phyloP scores from a whole-genome alignment of 1,140 invertebrate species.

The Eriosoma lanigerum region DNA sequence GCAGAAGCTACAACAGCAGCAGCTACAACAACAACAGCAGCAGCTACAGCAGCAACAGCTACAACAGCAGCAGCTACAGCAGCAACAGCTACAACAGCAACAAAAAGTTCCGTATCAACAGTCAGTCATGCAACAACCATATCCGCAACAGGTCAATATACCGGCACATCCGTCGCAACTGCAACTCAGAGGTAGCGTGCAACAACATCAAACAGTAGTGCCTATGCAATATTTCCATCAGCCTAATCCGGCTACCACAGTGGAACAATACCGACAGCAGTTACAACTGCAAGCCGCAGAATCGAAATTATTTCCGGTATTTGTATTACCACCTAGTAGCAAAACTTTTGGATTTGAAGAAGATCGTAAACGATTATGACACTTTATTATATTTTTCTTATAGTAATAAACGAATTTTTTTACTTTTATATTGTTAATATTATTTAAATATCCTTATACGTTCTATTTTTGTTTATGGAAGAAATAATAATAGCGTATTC shows the following conservation, averaged over 20 bases:
- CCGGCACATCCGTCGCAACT: constrained; percentile 3
- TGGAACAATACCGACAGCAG: constrained; percentile 39
- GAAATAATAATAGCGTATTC: too few relatives aligned
- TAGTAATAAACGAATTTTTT: not conserved
- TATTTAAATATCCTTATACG: too few relatives aligned
- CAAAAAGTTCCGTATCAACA: constrained; percentile 17
- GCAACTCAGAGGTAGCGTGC: constrained; percentile 12
- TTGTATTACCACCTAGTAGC: not conserved
- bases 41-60: not conserved
- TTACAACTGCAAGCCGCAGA: constrained; percentile 40
- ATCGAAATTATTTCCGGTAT: constrained; percentile 5
- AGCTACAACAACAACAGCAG: not conserved
- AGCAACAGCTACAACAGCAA: not conserved
- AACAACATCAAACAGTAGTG: not conserved
- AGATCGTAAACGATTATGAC: not conserved
- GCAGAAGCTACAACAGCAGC: not conserved
- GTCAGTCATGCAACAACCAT: constrained; percentile 16
- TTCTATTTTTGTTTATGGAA: too few relatives aligned
- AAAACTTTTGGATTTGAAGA: not conserved
- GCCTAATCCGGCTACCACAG: constrained; percentile 31
- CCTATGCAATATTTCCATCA: constrained; percentile 37
- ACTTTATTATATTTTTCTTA: not conserved
- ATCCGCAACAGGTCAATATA: constrained; percentile 29
- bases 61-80: not conserved
- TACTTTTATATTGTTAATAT: too few relatives aligned